These are phyloP conservation scores for Alouatta palliata DNA, from an alignment of 2,113 vertebrate species.

Conservation along the genomic window DNA sequence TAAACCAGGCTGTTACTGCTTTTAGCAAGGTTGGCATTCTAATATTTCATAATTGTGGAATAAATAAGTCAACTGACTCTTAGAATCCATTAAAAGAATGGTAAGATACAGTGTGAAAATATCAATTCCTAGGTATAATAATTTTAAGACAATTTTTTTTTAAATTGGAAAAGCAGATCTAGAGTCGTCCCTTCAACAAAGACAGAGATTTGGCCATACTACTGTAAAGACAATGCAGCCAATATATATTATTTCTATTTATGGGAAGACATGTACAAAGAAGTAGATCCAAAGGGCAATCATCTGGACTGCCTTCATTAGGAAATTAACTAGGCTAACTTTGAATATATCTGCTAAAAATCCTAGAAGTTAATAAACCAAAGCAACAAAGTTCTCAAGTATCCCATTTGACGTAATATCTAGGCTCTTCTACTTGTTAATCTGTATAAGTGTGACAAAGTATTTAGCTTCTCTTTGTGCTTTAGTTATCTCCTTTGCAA, in stretches of 20 bases:
- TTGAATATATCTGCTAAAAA: neutral
- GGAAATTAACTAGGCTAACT: neutral
- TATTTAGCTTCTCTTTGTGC: neutral
- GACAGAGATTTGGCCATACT: neutral
- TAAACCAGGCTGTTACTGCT: neutral
- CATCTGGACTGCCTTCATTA: neutral
- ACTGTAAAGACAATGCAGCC: neutral
- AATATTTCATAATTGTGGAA: neutral
- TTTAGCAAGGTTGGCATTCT: neutral
- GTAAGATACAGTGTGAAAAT: neutral
- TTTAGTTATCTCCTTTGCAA: rapidly evolving
- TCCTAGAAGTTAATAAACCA: neutral
- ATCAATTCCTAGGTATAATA: neutral
- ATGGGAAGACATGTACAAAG: neutral
- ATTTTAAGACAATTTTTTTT: neutral
- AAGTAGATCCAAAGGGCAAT: neutral
- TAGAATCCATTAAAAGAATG: neutral
- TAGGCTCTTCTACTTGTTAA: neutral
- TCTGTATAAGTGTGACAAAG: neutral
- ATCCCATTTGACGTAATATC: neutral
- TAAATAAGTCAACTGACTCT: neutral
- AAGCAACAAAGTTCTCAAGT: neutral
- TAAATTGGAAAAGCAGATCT: neutral
- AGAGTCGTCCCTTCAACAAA: neutral
- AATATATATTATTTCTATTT: neutral